phyloP scores from a whole-genome alignment of 2,888 invertebrate species.

The Aspidiotus destructor region DNA sequence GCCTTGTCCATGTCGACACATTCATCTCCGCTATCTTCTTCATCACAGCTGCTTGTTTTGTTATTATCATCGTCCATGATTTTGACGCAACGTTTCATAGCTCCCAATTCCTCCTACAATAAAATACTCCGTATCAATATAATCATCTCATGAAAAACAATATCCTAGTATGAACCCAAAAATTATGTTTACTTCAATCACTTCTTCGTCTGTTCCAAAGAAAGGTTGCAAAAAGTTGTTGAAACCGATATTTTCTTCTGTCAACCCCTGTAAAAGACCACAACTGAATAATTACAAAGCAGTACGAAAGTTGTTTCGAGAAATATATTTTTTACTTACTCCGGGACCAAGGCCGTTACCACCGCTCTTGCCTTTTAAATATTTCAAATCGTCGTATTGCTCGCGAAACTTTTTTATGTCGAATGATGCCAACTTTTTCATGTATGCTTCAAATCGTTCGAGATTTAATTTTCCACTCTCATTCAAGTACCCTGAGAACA shows the following conservation, averaged over 20 bases:
- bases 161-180: not conserved
- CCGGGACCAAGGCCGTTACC: slow-evolving; percentile 38
- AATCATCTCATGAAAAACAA: not conserved
- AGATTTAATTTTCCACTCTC: slow-evolving; percentile 77
- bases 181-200: slow-evolving; percentile 39
- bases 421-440: slow-evolving; percentile 61
- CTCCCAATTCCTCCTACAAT: not conserved
- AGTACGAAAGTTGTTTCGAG: not conserved
- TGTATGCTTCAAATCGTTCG: slow-evolving; percentile 71
- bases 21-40: slow-evolving; percentile 34
- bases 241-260: slow-evolving; percentile 7
- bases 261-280: not conserved
- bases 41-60: not conserved
- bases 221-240: slow-evolving; percentile 9
- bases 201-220: slow-evolving; percentile 61
- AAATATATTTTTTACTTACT: not conserved
- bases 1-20: slow-evolving; percentile 39
- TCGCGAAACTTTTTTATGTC: slow-evolving; percentile 68
- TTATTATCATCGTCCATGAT: too few relatives aligned
- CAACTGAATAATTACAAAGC: not conserved
- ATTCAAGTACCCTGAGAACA: slow-evolving; percentile 74
- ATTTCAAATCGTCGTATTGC: slow-evolving; percentile 69
- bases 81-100: too few relatives aligned
- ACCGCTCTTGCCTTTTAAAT: slow-evolving; percentile 63
- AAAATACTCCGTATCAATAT: too few relatives aligned